phyloP scores from a whole-genome alignment of 2,888 invertebrate genomes.

The Digitonthophagus gazella region DNA sequence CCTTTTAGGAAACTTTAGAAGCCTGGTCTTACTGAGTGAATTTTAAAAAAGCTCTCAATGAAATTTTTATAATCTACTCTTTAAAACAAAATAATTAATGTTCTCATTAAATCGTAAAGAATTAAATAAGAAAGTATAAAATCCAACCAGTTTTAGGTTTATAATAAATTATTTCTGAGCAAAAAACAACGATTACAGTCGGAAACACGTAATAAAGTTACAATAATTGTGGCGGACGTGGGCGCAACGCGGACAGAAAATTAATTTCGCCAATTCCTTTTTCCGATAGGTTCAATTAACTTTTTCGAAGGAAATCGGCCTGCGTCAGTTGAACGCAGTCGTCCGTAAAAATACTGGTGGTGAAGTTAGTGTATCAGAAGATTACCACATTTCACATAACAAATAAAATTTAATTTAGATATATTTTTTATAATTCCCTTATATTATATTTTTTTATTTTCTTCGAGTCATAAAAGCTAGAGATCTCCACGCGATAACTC shows the following conservation, averaged over 20 bases:
- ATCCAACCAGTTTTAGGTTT: neutral
- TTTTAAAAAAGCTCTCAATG: too few relatives aligned
- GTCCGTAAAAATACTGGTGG: neutral
- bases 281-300: neutral
- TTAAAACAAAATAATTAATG: too few relatives aligned
- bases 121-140: neutral
- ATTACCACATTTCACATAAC: neutral
- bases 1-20: too few relatives aligned
- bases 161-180: neutral
- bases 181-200: neutral
- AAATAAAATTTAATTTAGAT: too few relatives aligned
- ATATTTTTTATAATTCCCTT: neutral
- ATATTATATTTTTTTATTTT: neutral
- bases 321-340: neutral
- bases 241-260: neutral
- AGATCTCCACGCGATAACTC: too few relatives aligned
- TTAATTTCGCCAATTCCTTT: neutral
- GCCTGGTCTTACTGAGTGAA: too few relatives aligned
- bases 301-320: neutral
- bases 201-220: neutral
- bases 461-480: neutral
- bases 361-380: neutral
- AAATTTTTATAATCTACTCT: too few relatives aligned
- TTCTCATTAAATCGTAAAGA: neutral
- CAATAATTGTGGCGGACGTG: neutral